These are phyloP conservation scores for Pollenia griseotomentosa DNA, from an alignment of 2,888 invertebrate genomes.

Conservation along the genomic window DNA sequence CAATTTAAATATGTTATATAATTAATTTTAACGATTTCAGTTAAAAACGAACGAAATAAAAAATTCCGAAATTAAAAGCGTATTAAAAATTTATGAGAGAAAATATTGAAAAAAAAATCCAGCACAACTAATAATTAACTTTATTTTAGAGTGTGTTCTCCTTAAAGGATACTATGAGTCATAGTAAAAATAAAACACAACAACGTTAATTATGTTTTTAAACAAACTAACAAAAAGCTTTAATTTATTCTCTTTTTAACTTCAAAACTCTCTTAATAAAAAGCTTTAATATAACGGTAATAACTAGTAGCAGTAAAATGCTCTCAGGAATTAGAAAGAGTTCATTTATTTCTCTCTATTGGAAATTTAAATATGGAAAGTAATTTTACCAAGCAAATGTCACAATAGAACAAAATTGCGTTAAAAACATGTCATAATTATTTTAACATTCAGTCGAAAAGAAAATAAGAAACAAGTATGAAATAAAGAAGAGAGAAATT, in stretches of 20 bases:
- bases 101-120: background rate
- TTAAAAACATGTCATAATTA: constrained; percentile 53
- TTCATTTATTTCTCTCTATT: background rate
- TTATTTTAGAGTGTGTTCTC: background rate
- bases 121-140: constrained; percentile 15
- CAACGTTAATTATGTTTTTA: constrained; percentile 14
- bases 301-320: background rate
- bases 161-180: constrained; percentile 42
- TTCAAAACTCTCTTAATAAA: background rate
- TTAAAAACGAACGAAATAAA: background rate
- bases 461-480: background rate
- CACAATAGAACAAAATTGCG: constrained; percentile 40
- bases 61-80: background rate
- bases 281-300: constrained; percentile 26
- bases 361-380: background rate
- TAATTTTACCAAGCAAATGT: constrained; percentile 31
- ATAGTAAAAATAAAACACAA: constrained; percentile 8
- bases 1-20: no score
- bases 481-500: background rate
- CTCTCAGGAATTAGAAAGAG: background rate
- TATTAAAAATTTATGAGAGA: constrained; percentile 29
- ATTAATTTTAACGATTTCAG: no score
- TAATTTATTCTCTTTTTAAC: background rate
- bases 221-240: constrained; percentile 41
- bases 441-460: background rate